Evolutionary conservation across 2,113 vertebrate genomes (phyloP).

Genomic region (Engraulis encrasicolus): DNA sequence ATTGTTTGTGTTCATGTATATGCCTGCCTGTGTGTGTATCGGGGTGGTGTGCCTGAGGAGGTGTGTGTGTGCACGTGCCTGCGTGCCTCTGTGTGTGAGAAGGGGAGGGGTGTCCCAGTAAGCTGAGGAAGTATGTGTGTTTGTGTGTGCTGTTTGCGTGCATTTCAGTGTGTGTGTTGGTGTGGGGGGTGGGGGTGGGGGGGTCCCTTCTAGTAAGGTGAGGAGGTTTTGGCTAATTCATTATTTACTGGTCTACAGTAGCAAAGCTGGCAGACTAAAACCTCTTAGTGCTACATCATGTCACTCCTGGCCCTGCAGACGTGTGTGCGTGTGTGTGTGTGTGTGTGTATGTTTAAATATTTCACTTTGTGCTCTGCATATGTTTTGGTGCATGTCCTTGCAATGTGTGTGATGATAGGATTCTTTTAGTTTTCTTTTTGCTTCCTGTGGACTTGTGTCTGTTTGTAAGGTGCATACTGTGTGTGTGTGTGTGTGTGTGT

Average conservation of each 20-base stretch:
- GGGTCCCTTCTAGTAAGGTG: constrained; percentile 72
- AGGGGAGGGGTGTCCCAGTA: no score
- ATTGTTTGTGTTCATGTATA: no score
- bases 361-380: neutral
- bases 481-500: neutral
- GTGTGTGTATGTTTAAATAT: neutral
- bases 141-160: constrained; percentile 1
- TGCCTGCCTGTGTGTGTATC: no score
- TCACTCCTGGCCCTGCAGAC: constrained; percentile 24
- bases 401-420: neutral
- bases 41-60: no score
- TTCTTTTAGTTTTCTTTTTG: no score
- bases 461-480: neutral
- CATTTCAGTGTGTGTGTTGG: neutral
- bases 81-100: no score
- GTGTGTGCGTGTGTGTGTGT: neutral
- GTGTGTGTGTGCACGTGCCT: no score
- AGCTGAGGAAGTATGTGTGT: neutral
- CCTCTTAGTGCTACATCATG: constrained; percentile 48
- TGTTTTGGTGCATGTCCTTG: neutral
- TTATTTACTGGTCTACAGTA: constrained; percentile 75
- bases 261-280: constrained; percentile 62
- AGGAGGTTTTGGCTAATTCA: constrained; percentile 64
- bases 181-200: no score
- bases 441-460: neutral